A percentile compares a stretch with the other conserved stretches of the same genome.
Conservation (phyloP, 2,888 invertebrate species). For the Netelia inedita region DNA sequence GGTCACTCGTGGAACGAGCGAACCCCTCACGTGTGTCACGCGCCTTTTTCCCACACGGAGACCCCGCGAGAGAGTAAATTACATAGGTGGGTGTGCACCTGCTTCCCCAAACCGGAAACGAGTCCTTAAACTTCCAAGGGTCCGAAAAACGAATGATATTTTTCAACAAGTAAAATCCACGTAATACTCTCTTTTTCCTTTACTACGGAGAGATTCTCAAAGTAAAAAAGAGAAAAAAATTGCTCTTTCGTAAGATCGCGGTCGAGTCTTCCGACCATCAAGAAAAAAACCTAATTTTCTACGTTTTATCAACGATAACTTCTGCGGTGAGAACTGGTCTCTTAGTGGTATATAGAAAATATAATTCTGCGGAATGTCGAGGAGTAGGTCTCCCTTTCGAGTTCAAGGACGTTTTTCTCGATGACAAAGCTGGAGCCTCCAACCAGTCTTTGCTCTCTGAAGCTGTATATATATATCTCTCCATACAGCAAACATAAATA, state of each 20-base stretch:
- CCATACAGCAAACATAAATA: neutral
- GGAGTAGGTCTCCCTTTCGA: slow-evolving; percentile 61
- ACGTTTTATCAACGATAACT: too few species aligned
- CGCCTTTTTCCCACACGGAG: slow-evolving; percentile 8
- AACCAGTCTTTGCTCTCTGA: neutral
- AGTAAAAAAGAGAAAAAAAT: neutral
- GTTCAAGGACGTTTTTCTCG: slow-evolving; percentile 70
- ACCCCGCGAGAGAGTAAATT: slow-evolving; percentile 1
- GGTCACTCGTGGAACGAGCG: slow-evolving; percentile 3
- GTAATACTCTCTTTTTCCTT: slow-evolving; percentile 1
- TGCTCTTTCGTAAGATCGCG: neutral
- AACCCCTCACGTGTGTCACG: neutral
- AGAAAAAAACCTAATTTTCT: too few species aligned
- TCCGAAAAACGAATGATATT: slow-evolving; percentile 69
- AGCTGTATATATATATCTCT: neutral
- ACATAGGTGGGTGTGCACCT: slow-evolving; percentile 74
- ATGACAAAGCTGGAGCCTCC: slow-evolving; percentile 41
- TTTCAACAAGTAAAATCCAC: slow-evolving; percentile 10
- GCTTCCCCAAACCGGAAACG: slow-evolving; percentile 76
- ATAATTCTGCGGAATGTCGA: slow-evolving; percentile 30
- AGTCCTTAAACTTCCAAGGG: slow-evolving; percentile 73
- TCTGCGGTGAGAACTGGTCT: slow-evolving; percentile 2
- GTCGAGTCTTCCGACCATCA: too few species aligned
- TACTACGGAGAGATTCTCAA: neutral
- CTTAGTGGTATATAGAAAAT: slow-evolving; percentile 6